phyloP scores from a whole-genome alignment of 2,797 vertebrate genomes.

The Adrianichthys oophorus region DNA sequence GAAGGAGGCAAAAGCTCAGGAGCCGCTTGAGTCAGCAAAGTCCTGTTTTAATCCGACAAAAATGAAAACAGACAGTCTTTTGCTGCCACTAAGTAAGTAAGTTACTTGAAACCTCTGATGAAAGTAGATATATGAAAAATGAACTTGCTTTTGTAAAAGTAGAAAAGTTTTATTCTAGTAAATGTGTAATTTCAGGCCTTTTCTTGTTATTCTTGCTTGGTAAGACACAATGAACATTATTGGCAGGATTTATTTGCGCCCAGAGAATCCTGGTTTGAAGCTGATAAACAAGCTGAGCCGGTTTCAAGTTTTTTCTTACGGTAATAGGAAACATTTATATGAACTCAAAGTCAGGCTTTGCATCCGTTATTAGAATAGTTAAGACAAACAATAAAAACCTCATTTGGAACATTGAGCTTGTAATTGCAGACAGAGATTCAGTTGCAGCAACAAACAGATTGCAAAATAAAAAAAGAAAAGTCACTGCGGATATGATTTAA shows the following conservation, averaged over 20 bases:
- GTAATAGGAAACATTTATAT: conserved; percentile 71
- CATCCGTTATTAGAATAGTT: conserved; percentile 64
- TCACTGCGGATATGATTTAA: conserved; percentile 30
- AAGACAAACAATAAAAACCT: conserved; percentile 69
- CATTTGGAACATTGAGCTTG: conserved; percentile 51
- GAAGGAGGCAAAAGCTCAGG: conserved; percentile 44
- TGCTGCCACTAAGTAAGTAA: conserved; percentile 73
- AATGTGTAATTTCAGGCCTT: conserved; percentile 74
- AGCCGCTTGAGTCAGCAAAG: conserved; percentile 51
- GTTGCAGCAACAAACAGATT: conserved; percentile 55
- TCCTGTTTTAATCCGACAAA: conserved; percentile 24
- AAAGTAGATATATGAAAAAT: conserved; percentile 70
- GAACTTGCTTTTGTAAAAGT: conserved; percentile 78
- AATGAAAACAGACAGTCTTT: conserved; percentile 68
- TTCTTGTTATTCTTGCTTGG: conserved; percentile 75
- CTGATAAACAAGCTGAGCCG: conserved; percentile 74
- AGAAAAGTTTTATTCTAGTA: conserved; percentile 70
- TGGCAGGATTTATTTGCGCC: conserved; percentile 71
- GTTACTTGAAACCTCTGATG: conserved; percentile 70
- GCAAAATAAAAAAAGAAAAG: conserved; percentile 39
- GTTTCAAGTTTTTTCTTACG: conserved; percentile 66
- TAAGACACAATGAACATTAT: conserved; percentile 71
- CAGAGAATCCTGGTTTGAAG: conserved; percentile 70
- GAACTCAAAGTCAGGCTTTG: conserved; percentile 61
- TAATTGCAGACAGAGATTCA: conserved; percentile 54